Percentiles rank a stretch among this genome's conserved stretches.
Conservation (phyloP, 2,797 vertebrate species). For the Clarias platycephalus region DNA sequence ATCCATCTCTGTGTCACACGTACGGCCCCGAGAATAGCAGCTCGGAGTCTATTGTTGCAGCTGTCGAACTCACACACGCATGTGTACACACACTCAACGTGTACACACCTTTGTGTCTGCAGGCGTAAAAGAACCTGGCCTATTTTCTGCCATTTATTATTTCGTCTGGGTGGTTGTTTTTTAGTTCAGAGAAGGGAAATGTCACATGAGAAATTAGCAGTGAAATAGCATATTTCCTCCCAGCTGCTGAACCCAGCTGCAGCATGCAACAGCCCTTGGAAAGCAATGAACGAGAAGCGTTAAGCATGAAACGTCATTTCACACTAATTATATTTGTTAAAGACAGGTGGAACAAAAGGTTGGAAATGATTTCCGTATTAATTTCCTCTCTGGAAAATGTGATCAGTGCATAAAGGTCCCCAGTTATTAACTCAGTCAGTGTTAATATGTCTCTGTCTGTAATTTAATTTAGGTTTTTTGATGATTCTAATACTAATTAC, state of each 20-base stretch:
- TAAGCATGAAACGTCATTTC: conserved; percentile 33
- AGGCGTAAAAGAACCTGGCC: not conserved
- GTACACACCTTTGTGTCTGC: not conserved
- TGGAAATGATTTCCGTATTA: conserved; percentile 16
- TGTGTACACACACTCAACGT: not conserved
- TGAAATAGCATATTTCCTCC: conserved; percentile 45
- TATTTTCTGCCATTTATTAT: conserved; percentile 8
- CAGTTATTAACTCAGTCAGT: not conserved
- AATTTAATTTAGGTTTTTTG: not conserved
- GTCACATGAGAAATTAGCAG: conserved; percentile 35
- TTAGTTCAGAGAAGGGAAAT: conserved; percentile 25
- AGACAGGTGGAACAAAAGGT: conserved; percentile 21
- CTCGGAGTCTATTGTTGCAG: not conserved
- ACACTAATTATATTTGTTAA: conserved; percentile 30
- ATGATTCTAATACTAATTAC: not conserved
- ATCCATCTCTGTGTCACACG: not conserved
- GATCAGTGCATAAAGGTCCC: not conserved
- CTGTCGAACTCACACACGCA: not conserved
- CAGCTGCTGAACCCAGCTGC: conserved; percentile 10
- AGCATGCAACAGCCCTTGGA: conserved; percentile 2
- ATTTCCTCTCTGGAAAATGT: not conserved
- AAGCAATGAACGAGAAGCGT: not conserved
- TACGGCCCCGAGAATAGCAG: not conserved
- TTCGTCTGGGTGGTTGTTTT: conserved; percentile 3
- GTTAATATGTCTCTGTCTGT: not conserved